Conservation (phyloP, 2,113 vertebrate species). For the Ptilonorhynchus violaceus region DNA sequence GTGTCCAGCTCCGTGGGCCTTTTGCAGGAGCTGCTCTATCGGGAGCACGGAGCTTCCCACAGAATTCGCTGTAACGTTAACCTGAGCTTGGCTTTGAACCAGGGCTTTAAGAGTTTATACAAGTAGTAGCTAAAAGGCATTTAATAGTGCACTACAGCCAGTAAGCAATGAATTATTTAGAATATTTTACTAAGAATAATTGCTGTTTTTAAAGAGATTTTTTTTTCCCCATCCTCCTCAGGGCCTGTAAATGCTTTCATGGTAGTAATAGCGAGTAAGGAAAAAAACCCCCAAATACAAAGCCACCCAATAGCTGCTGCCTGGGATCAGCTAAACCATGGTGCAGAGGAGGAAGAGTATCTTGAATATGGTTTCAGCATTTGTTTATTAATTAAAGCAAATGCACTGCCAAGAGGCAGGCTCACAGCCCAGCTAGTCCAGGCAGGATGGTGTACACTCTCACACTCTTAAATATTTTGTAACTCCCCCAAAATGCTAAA, state of each 20-base stretch:
- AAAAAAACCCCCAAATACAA: not conserved
- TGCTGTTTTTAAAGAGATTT: conserved; percentile 26
- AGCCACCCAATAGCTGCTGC: not conserved
- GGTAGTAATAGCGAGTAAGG: not conserved
- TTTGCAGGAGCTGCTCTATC: not conserved
- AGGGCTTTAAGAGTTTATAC: conserved; percentile 27
- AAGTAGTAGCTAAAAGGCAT: conserved; percentile 57
- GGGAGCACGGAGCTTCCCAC: accelerated
- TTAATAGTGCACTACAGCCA: conserved; percentile 50
- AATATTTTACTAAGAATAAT: conserved; percentile 65
- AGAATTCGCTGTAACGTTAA: not conserved
- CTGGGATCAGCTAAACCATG: not conserved
- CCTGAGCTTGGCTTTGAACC: conserved; percentile 36
- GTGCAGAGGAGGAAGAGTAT: not conserved
- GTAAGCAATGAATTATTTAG: conserved; percentile 65
- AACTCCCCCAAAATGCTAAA: not conserved
- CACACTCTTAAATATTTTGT: not conserved
- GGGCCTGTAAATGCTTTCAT: conserved; percentile 7
- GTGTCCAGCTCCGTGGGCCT: accelerated
- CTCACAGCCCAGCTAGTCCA: not conserved
- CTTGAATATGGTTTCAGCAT: not conserved
- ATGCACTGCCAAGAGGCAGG: not conserved
- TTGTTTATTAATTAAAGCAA: conserved; percentile 22
- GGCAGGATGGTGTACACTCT: not conserved
- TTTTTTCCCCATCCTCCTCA: not conserved